Evolutionary conservation across 2,113 vertebrate genomes (phyloP), one percentile per base, ranked within the genome.

Genomic region (Cephalopterus ornatus): DNA sequence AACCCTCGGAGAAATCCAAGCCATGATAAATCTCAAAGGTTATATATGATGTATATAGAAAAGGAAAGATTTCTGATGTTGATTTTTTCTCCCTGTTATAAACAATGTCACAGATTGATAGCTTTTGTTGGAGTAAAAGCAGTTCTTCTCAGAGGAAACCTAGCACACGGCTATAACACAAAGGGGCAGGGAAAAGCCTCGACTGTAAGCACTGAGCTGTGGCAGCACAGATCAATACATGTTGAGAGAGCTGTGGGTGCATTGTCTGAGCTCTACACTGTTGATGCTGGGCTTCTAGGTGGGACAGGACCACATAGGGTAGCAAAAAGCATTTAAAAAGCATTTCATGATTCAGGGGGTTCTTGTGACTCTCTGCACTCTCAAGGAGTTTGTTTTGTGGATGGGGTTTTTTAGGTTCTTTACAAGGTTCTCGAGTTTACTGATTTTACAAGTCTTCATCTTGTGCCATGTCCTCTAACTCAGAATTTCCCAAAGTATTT

Each of bases 81-180:
- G 79, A 68, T 76, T 95, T 95, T 96, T 80, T 78, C 70, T 81
- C 50, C 61, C 52, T 2, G 2, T 88, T 93, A 88, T 68, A 75
- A 90, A 88, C 65, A 78, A 89, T 58, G 78, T 74, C 95, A 94
- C 47, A 93, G 90, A 90, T 55, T 83, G 95, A 90, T 81, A 90
- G 85, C 61, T 92, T 88, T 77, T 71, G 72, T 32, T 70, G 63
- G 59, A 96, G 85, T 63, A 79, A 66, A 88, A 50, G 59, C 59
- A 89, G 9, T 35, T 58, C 72, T 85, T 30, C 72, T 68, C 37
- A 19, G 46, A 85, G 62, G 26, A 88, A 93, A 39, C 35, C 53
- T 39, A 66, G 71, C 41, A 46, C 67, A 19, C 4, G 55, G 62
- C 33, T 44, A 23, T 63, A 78, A 42, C 63, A 70, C 27, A 62